Percentiles rank a stretch among this genome's conserved stretches.
phyloP scores from a whole-genome alignment of 2,113 vertebrate genomes.

The Indicator maculatus region DNA sequence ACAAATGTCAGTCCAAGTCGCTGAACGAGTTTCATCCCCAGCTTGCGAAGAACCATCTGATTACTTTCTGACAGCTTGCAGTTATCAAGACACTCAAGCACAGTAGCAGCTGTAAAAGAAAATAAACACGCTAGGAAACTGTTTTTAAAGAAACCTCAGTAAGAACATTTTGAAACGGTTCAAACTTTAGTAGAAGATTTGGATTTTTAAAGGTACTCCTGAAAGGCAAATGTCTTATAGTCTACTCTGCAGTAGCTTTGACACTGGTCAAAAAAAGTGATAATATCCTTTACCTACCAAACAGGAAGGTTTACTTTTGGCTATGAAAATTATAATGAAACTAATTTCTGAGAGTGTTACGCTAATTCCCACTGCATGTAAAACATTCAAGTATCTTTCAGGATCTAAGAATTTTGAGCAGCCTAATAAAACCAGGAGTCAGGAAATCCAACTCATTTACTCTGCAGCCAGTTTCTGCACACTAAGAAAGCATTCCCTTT shows the following conservation, averaged over 20 bases:
- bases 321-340: background rate
- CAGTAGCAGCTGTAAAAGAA: slow-evolving; percentile 78
- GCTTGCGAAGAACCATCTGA: slow-evolving; percentile 87
- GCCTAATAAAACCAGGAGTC: background rate
- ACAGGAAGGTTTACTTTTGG: background rate
- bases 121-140: background rate
- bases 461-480: background rate
- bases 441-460: background rate
- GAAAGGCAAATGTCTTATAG: background rate
- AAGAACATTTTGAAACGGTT: background rate
- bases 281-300: background rate
- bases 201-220: background rate
- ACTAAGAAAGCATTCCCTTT: background rate
- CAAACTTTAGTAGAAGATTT: background rate
- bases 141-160: background rate
- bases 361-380: background rate
- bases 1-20: slow-evolving; percentile 90
- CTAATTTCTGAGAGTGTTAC: background rate
- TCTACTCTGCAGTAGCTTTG: background rate
- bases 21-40: slow-evolving; percentile 91
- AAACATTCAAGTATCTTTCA: background rate
- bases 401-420: background rate
- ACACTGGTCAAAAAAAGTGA: background rate
- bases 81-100: slow-evolving; percentile 84
- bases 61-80: slow-evolving; percentile 84